A percentile compares a stretch with the other conserved stretches of the same genome.
Evolutionary conservation across 2,113 vertebrate species (phyloP).

Genomic region (Prietella phreatophila): DNA sequence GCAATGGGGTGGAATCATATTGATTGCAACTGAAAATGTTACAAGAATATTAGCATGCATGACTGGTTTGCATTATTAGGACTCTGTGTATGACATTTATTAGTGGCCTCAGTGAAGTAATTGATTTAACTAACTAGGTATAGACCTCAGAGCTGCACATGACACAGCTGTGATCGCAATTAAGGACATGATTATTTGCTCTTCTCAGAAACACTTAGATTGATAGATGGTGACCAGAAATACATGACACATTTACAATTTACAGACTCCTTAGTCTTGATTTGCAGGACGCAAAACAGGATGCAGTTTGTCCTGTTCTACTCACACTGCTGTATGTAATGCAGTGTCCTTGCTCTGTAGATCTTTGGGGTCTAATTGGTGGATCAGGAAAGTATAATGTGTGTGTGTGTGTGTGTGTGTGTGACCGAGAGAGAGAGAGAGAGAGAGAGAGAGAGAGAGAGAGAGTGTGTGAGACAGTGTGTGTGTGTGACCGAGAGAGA

Average conservation of each 20-base stretch:
- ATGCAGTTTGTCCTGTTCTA: neutral
- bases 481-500: no score
- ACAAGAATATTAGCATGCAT: neutral
- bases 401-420: neutral
- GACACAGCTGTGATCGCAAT: conserved; percentile 15
- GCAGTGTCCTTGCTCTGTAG: neutral
- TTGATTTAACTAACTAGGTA: conserved; percentile 20
- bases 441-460: no score
- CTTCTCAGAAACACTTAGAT: conserved; percentile 5
- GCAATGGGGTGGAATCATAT: no score
- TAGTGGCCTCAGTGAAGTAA: conserved; percentile 5
- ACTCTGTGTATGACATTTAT: neutral
- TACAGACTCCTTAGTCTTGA: neutral
- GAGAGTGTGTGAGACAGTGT: no score
- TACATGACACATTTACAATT: neutral
- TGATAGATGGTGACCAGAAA: conserved; percentile 8
- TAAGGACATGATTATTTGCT: conserved; percentile 26
- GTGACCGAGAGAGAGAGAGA: no score
- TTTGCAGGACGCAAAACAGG: neutral
- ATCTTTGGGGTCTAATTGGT: neutral
- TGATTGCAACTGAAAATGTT: neutral
- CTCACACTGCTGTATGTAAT: neutral
- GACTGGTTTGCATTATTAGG: neutral
- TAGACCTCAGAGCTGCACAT: neutral
- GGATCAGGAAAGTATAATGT: neutral